Base-by-base conservation (phyloP, 1,140 invertebrate species). In the Scaptomyza hsui region DNA sequence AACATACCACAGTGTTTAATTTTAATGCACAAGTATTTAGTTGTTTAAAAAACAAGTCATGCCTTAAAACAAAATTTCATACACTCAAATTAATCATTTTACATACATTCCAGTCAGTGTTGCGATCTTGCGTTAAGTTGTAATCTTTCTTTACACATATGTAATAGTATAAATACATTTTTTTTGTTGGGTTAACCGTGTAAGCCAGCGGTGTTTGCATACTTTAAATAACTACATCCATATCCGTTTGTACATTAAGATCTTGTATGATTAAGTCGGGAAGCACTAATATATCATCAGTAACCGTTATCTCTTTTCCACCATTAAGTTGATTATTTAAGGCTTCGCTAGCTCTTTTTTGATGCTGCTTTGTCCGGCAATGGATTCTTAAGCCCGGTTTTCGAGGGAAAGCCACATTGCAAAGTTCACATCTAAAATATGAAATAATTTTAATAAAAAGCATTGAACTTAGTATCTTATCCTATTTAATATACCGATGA, bases 391-490 rank as follows among this genome's bases (percentile, higher is more conserved):
- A 15, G 0, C 63, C 63, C 7, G 69, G 62, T 6, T 47, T 67
- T 9, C 69, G 53, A 4, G 62, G 69, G 55, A 72, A 72, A 7
- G 53, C 69, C 53, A 72, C 69, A 67, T 72, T 55, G 18, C 69
- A 72, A n/a, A 67, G 39, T 7, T 72, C 69, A 13, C 69, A 72
- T 4, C 69, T 72, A 10, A 48, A 41, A 53, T 7, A 26, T 39
- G 1, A 13, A 51, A 39, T 16, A 12, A 15, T 49, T 16, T 10
- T n/a, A 3, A 7, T 5, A 7, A 32, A 29, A 6, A 6, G 18
- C 4, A n/a, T 37, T 10, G n/a, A n/a, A n/a, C n/a, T n/a, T n/a
- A n/a, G n/a, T n/a, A n/a, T n/a, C n/a, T n/a, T n/a, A n/a, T n/a
- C n/a, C n/a, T 13, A 10, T 21, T 9, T 1, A 55, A 35, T n/a